phyloP scores from a whole-genome alignment of 2,113 vertebrate species.

The Chauna torquata region DNA sequence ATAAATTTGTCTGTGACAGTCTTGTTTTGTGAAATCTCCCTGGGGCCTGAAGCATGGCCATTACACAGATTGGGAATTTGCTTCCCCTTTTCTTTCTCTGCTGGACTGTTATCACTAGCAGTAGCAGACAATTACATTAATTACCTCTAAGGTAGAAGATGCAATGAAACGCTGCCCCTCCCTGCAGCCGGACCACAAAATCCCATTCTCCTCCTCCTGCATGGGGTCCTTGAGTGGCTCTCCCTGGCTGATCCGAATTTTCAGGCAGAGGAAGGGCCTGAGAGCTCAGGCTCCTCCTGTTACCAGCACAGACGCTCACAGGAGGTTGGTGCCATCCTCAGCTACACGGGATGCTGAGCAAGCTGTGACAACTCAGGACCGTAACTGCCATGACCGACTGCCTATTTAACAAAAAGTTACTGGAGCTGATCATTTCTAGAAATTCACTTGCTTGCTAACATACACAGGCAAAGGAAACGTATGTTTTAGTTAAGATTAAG shows the following conservation, averaged over 20 bases:
- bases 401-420: not conserved
- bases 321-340: not conserved
- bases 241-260: rapidly evolving
- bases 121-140: not conserved
- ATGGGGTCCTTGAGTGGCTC: not conserved
- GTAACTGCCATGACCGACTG: rapidly evolving
- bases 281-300: not conserved
- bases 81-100: not conserved
- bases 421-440: not conserved
- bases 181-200: not conserved
- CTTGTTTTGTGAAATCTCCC: not conserved
- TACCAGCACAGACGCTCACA: not conserved
- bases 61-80: not conserved
- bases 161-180: not conserved
- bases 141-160: not conserved
- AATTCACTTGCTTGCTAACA: not conserved
- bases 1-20: not conserved
- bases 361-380: not conserved
- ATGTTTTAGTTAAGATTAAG: not conserved
- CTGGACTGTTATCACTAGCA: not conserved
- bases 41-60: rapidly evolving
- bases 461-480: not conserved
- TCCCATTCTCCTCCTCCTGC: not conserved
- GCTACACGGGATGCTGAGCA: not conserved
- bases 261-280: not conserved